Percentiles rank a stretch among this genome's conserved stretches.
Conservation (phyloP, 2,113 vertebrate genomes). For the Oreotrochilus melanogaster region DNA sequence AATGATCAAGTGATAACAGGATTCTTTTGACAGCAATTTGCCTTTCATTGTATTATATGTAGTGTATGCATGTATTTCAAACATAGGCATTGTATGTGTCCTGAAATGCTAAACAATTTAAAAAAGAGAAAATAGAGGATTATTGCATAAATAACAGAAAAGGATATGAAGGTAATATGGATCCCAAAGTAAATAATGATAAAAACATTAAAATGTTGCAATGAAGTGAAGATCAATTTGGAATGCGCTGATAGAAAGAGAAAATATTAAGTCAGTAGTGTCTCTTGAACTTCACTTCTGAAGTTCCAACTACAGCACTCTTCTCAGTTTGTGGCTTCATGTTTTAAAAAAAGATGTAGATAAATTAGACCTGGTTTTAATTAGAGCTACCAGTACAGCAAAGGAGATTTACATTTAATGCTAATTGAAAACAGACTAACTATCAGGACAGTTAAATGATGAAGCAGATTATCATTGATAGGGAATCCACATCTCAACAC, state of each 20-base stretch:
- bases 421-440: background rate
- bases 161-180: background rate
- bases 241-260: background rate
- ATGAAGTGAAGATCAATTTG: background rate
- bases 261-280: background rate
- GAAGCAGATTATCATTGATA: background rate
- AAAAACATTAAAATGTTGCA: background rate
- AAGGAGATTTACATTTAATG: background rate
- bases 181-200: background rate
- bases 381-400: background rate
- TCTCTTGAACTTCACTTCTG: background rate
- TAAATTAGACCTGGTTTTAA: slow-evolving; percentile 1
- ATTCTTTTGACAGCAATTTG: background rate
- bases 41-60: background rate
- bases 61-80: background rate
- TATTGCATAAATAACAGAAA: background rate
- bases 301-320: background rate
- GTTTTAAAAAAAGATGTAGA: background rate
- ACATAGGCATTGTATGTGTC: background rate
- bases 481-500: background rate
- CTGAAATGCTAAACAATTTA: background rate
- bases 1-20: background rate
- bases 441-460: background rate
- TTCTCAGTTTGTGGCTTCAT: background rate
- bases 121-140: background rate